Evolutionary conservation across 2,797 vertebrate species (phyloP).

Genomic region (Cyclopterus lumpus): DNA sequence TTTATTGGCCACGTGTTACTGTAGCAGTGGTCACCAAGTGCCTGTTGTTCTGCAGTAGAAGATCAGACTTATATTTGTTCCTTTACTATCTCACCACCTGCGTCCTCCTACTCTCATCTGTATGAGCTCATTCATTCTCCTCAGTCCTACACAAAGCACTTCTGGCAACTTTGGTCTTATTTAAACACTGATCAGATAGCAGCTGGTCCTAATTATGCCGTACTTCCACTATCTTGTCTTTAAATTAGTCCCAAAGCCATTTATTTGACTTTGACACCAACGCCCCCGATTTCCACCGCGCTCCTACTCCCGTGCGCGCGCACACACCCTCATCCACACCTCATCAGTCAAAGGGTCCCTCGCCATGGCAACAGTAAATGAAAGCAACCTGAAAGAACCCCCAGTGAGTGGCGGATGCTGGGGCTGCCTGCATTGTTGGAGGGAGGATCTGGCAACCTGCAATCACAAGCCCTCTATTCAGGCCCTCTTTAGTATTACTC

Average conservation of each 20-base stretch:
- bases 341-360: slow-evolving; percentile 83
- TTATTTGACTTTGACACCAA: slow-evolving; percentile 77
- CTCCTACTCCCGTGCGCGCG: slow-evolving; percentile 24
- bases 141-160: slow-evolving; percentile 26
- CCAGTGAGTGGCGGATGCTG: slow-evolving; percentile 83
- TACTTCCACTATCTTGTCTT: slow-evolving; percentile 73
- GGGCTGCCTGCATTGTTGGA: slow-evolving; percentile 80
- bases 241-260: slow-evolving; percentile 72
- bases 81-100: slow-evolving; percentile 8
- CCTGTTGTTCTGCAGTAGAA: slow-evolving; percentile 4
- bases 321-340: slow-evolving; percentile 69
- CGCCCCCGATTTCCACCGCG: slow-evolving; percentile 57
- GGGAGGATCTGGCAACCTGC: slow-evolving; percentile 84
- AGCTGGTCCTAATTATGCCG: slow-evolving; percentile 79
- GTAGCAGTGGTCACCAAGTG: background rate
- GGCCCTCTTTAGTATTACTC: slow-evolving; percentile 85
- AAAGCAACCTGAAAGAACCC: slow-evolving; percentile 84
- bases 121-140: slow-evolving; percentile 27
- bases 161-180: slow-evolving; percentile 66
- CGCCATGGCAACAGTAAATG: slow-evolving; percentile 85
- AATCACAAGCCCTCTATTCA: slow-evolving; percentile 86
- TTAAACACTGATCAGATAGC: slow-evolving; percentile 71
- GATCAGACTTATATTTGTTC: slow-evolving; percentile 1
- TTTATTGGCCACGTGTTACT: background rate
- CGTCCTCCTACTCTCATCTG: slow-evolving; percentile 12